A percentile compares a stretch with the other conserved stretches of the same genome.
These are phyloP conservation scores for Pteropus alecto DNA, from an alignment of 2,113 vertebrate genomes.

Conservation along the genomic window DNA sequence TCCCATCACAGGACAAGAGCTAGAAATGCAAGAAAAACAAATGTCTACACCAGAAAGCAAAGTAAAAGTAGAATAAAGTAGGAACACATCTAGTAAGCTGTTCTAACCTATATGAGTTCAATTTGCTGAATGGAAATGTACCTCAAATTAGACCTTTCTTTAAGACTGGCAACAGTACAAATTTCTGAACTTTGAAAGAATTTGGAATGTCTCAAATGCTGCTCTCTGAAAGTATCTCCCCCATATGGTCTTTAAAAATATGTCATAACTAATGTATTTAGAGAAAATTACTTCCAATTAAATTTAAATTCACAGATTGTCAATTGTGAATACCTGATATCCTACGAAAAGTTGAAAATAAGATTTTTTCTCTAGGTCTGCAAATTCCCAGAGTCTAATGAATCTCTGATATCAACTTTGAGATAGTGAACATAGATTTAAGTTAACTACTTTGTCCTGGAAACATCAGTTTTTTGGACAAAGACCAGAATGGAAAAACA, in stretches of 20 bases:
- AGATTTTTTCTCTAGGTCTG: background rate
- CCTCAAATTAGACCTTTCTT: conserved; percentile 23
- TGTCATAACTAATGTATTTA: conserved; percentile 32
- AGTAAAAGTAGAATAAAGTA: background rate
- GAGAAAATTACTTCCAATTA: conserved; percentile 43
- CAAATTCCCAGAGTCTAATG: background rate
- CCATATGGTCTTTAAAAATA: conserved; percentile 20
- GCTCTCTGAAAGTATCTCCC: background rate
- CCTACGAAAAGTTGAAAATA: conserved; percentile 7
- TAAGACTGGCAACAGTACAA: background rate
- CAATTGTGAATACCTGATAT: background rate
- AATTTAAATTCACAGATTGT: conserved; percentile 40
- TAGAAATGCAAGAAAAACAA: conserved; percentile 12
- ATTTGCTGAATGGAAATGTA: background rate
- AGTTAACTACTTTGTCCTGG: background rate
- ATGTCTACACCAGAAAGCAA: background rate
- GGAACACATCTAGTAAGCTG: background rate
- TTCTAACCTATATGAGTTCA: background rate
- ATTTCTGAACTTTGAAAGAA: conserved; percentile 40
- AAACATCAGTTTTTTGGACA: background rate
- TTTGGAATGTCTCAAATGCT: background rate
- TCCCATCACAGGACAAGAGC: background rate
- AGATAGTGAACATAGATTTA: background rate
- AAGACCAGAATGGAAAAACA: background rate
- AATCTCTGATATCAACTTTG: background rate